Evolutionary conservation across 23 tunicate species (phyloP).

Genomic region (Ciona savignyi): DNA sequence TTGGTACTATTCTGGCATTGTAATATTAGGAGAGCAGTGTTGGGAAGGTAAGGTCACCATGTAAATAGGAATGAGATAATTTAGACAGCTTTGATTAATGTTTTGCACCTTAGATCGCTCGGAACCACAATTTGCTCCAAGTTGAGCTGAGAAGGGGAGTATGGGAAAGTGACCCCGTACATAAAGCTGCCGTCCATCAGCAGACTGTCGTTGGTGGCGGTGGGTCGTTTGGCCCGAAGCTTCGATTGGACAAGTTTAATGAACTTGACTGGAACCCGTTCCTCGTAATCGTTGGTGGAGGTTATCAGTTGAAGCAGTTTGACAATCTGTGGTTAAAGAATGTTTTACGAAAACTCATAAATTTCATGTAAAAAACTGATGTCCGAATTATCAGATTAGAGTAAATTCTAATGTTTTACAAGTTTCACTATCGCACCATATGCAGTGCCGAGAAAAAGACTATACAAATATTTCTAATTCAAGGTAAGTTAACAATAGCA

Average conservation of each 20-base stretch:
- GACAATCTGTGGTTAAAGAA: constrained; percentile 52
- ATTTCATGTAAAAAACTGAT: no score
- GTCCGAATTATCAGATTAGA: no score
- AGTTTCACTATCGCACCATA: no score
- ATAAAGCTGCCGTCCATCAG: constrained; percentile 69
- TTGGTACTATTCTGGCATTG: no score
- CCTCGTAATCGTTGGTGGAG: constrained; percentile 97
- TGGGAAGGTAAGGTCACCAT: no score
- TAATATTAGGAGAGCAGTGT: no score
- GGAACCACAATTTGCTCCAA: constrained; percentile 64
- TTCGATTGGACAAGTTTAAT: constrained; percentile 59
- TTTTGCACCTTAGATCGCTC: constrained; percentile 21
- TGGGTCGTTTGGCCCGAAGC: constrained; percentile 16
- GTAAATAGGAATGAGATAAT: no score
- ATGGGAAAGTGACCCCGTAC: constrained; percentile 73
- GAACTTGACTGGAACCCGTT: constrained; percentile 90
- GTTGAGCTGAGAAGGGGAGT: constrained; percentile 44
- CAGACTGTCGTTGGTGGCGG: constrained; percentile 26
- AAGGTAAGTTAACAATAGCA: no score
- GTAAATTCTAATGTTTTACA: no score
- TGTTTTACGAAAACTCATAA: no score
- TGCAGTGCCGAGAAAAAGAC: no score
- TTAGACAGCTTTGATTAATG: constrained; percentile 33
- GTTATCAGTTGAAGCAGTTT: constrained; percentile 94
- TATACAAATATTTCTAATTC: no score